These are phyloP conservation scores for Polymixis lichenea DNA, from an alignment of 2,888 invertebrate genomes.

Conservation along the genomic window DNA sequence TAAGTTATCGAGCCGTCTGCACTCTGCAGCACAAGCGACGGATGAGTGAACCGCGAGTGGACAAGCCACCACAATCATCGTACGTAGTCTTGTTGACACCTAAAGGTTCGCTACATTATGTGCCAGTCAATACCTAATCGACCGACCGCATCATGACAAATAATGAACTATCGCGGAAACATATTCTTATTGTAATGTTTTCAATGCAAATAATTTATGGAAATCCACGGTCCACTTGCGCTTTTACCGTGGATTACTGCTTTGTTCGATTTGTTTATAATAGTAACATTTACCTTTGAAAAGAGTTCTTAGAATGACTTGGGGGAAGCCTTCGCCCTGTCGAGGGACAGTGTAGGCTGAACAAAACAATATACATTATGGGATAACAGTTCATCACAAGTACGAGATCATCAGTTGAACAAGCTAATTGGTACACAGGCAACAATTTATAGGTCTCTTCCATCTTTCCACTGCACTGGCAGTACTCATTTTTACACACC, in stretches of 20 bases:
- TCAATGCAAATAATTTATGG: background rate
- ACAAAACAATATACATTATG: background rate
- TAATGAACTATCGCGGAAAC: background rate
- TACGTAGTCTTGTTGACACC: background rate
- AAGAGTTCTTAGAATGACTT: background rate
- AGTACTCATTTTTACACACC: no score
- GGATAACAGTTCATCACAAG: background rate
- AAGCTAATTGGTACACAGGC: no score
- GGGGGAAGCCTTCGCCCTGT: background rate
- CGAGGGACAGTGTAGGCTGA: background rate
- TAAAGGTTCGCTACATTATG: background rate
- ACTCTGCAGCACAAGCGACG: conserved; percentile 11
- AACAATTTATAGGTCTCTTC: no score
- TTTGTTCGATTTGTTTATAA: background rate
- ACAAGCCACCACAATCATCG: no score
- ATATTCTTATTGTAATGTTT: background rate
- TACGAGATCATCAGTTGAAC: no score
- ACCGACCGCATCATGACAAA: no score
- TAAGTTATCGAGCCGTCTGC: conserved; percentile 9
- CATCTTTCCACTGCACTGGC: no score
- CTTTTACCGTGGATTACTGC: no score
- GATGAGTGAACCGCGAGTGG: background rate
- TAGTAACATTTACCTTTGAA: background rate
- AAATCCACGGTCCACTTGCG: no score
- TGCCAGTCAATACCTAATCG: background rate